Evolutionary conservation across 2,797 vertebrate genomes (phyloP).

Genomic region (Poecilia picta): DNA sequence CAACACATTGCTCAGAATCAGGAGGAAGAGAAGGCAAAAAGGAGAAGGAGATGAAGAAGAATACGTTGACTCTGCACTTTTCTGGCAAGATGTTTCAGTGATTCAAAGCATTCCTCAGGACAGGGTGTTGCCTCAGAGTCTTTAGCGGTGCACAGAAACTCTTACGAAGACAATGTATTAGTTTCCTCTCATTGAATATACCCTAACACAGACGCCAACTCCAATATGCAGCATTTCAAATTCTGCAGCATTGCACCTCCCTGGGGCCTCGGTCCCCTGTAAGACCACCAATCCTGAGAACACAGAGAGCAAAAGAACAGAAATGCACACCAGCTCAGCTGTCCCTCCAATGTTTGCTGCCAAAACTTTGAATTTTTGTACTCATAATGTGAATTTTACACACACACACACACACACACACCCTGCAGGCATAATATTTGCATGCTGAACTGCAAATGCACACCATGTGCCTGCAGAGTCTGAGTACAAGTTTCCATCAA

Average conservation of each 20-base stretch:
- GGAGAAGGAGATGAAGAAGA: constrained; percentile 35
- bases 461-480: neutral
- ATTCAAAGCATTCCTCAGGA: constrained; percentile 59
- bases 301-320: neutral
- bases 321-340: neutral
- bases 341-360: neutral
- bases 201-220: neutral
- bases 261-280: neutral
- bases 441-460: neutral
- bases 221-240: neutral
- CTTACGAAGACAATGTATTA: neutral
- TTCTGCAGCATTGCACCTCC: neutral
- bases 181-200: neutral
- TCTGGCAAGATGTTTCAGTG: constrained; percentile 46
- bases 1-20: constrained; percentile 14
- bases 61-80: constrained; percentile 44
- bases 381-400: neutral
- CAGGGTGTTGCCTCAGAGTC: constrained; percentile 45
- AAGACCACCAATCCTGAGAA: neutral
- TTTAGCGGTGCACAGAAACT: neutral
- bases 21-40: constrained; percentile 34
- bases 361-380: neutral
- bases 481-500: neutral
- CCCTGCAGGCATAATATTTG: neutral
- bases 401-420: constrained; percentile 21